Conservation (phyloP, 2,797 vertebrate genomes). For the Oryzias sinensis region DNA sequence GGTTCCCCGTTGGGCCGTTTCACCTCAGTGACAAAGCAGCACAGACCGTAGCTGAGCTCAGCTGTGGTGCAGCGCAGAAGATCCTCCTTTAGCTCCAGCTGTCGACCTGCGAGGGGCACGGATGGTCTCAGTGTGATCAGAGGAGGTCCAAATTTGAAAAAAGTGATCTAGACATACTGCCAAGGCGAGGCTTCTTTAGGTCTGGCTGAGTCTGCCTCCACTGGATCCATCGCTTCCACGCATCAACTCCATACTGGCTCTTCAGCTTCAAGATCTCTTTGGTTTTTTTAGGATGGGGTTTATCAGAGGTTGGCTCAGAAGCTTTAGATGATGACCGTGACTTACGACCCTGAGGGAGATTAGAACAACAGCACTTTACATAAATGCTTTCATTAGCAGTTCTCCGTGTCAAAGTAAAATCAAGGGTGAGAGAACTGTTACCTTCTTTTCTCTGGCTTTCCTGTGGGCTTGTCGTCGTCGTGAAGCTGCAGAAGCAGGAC, state of each 20-base stretch:
- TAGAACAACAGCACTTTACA: background rate
- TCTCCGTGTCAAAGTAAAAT: too few relatives aligned
- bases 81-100: conserved; percentile 90
- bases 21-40: conserved; percentile 90
- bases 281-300: background rate
- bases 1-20: conserved; percentile 88
- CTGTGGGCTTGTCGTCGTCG: conserved; percentile 72
- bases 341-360: conserved; percentile 48
- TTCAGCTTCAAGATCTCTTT: conserved; percentile 76
- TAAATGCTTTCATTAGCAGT: background rate
- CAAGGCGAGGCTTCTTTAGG: conserved; percentile 84
- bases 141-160: background rate
- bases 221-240: conserved; percentile 95
- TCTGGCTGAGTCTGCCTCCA: conserved; percentile 89
- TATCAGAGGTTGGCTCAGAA: conserved; percentile 53
- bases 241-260: conserved; percentile 90
- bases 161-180: conserved; percentile 74
- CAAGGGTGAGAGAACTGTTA: conserved; percentile 50
- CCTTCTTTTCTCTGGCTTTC: conserved; percentile 87
- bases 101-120: conserved; percentile 74
- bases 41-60: conserved; percentile 93
- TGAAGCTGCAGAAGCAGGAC: conserved; percentile 5
- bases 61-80: conserved; percentile 90
- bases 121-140: background rate
- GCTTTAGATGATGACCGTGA: conserved; percentile 28